These are phyloP conservation scores for Cataglyphis hispanica DNA, from an alignment of 1,140 invertebrate genomes.

Conservation along the genomic window DNA sequence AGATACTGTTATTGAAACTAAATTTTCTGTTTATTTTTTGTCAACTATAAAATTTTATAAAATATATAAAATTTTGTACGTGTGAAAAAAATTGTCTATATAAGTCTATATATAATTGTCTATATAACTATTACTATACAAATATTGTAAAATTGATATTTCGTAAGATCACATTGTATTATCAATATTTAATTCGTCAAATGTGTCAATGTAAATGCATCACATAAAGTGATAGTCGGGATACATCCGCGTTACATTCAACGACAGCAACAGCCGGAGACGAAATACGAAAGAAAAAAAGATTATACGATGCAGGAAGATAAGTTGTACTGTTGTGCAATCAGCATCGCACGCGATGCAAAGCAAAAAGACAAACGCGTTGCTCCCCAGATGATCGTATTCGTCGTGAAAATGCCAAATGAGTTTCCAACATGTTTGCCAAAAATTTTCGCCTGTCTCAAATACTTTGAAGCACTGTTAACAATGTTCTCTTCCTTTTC, in stretches of 20 bases:
- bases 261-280: not conserved
- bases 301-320: not conserved
- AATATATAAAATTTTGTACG: not conserved
- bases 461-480: not conserved
- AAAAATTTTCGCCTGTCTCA: constrained; percentile 29
- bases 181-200: not conserved
- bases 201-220: constrained; percentile 3
- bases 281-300: not conserved
- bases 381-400: not conserved
- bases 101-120: not conserved
- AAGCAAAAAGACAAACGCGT: not conserved
- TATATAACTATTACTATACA: not conserved
- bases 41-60: not conserved
- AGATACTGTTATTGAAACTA: not conserved
- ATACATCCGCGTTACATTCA: not conserved
- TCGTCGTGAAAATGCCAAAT: constrained; percentile 32
- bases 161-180: not conserved
- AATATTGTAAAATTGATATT: not conserved
- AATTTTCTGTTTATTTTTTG: not conserved
- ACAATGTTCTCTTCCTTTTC: not conserved
- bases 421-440: constrained; percentile 32
- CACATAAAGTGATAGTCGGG: not conserved
- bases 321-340: not conserved
- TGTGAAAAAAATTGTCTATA: not conserved
- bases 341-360: not conserved